Evolutionary conservation across 2,797 vertebrate genomes (phyloP).

Genomic region (Hapalemur alaotrensis): DNA sequence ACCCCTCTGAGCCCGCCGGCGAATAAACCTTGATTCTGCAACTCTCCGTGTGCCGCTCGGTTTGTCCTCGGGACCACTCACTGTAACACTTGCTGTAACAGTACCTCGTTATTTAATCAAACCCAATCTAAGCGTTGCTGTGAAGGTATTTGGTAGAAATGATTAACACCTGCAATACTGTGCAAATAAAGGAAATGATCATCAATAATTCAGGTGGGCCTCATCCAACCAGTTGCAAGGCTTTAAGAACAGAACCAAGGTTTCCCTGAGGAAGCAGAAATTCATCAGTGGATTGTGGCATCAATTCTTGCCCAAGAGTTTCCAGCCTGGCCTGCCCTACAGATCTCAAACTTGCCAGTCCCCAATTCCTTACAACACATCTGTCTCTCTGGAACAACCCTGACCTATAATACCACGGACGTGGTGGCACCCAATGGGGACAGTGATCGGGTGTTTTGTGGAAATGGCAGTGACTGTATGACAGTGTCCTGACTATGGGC

Average conservation of each 20-base stretch:
- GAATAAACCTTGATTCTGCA: too few relatives aligned
- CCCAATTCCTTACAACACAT: neutral
- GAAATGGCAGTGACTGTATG: neutral
- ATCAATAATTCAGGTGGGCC: neutral
- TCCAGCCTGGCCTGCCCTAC: neutral
- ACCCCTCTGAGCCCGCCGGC: too few relatives aligned
- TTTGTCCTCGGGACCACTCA: too few relatives aligned
- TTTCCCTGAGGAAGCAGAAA: neutral
- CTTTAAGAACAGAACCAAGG: neutral
- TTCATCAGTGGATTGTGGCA: neutral
- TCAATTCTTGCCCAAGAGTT: neutral
- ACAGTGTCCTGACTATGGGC: neutral
- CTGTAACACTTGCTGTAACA: too few relatives aligned
- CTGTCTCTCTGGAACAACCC: neutral
- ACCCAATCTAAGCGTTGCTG: neutral
- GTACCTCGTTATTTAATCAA: neutral
- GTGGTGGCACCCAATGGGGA: neutral
- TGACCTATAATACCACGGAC: too few relatives aligned
- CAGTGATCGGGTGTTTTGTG: neutral
- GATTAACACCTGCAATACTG: neutral
- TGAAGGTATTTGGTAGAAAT: neutral
- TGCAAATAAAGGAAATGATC: neutral
- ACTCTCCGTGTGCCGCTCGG: too few relatives aligned
- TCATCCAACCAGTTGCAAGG: neutral
- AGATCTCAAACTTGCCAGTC: neutral